These are phyloP conservation scores for Chrysemys picta DNA, from an alignment of 2,113 vertebrate species.

Conservation along the genomic window DNA sequence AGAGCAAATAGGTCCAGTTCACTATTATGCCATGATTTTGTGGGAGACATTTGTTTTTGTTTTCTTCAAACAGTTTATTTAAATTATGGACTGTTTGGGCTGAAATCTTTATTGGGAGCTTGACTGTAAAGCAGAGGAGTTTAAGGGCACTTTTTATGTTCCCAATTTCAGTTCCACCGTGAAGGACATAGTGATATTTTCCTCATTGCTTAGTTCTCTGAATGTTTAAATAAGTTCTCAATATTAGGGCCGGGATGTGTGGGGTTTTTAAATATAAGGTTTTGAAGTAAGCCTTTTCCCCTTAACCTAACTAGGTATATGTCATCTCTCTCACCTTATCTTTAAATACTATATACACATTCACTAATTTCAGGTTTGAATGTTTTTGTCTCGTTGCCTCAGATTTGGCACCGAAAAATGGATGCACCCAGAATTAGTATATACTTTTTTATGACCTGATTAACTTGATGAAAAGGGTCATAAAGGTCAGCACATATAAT, in stretches of 20 bases:
- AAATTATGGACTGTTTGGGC: not conserved
- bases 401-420: not conserved
- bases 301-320: no score
- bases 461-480: not conserved
- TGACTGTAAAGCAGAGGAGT: not conserved
- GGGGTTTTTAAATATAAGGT: not conserved
- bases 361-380: not conserved
- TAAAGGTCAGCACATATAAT: not conserved
- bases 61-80: slow-evolving; percentile 24
- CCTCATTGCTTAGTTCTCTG: not conserved
- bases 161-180: not conserved
- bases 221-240: slow-evolving; percentile 2
- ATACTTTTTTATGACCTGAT: not conserved
- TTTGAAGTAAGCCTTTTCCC: not conserved
- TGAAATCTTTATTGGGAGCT: not conserved
- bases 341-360: not conserved
- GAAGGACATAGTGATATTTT: not conserved
- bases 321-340: not conserved
- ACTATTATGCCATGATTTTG: not conserved
- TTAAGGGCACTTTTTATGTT: not conserved
- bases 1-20: slow-evolving; percentile 1
- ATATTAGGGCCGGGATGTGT: not conserved
- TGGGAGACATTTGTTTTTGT: not conserved
- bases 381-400: not conserved
- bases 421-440: not conserved